Evolutionary conservation across 2,797 vertebrate genomes (phyloP).

Genomic region (Triplophysa yarkandensis): DNA sequence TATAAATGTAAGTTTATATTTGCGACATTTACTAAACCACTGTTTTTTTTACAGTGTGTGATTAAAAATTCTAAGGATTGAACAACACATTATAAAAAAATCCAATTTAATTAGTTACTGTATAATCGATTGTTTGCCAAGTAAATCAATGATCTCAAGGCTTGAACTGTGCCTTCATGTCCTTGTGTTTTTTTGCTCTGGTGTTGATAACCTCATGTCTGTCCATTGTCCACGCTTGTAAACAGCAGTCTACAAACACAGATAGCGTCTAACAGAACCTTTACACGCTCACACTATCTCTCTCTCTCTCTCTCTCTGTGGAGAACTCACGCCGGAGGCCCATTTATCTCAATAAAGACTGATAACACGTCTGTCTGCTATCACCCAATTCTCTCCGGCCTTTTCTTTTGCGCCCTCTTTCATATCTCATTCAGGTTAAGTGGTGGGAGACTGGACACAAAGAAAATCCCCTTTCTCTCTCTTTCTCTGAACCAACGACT

Average conservation of each 20-base stretch:
- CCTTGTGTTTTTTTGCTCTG: slow-evolving; percentile 11
- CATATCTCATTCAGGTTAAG: slow-evolving; percentile 45
- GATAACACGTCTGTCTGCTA: slow-evolving; percentile 60
- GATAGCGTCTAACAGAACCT: slow-evolving; percentile 45
- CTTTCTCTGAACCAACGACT: slow-evolving; percentile 27
- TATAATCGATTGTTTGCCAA: background rate
- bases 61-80: background rate
- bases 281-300: slow-evolving; percentile 17
- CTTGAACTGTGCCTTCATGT: slow-evolving; percentile 11
- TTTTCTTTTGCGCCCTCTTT: slow-evolving; percentile 18
- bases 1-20: no score
- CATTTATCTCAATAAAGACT: slow-evolving; percentile 80
- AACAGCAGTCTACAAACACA: slow-evolving; percentile 64
- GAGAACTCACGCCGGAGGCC: slow-evolving; percentile 72
- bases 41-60: no score
- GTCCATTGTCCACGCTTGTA: slow-evolving; percentile 66
- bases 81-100: background rate
- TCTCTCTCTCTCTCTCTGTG: slow-evolving; percentile 67
- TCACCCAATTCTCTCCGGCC: slow-evolving; percentile 29
- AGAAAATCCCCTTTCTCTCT: slow-evolving; percentile 20
- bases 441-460: slow-evolving; percentile 37
- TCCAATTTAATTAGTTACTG: no score
- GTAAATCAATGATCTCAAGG: background rate
- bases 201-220: slow-evolving; percentile 66
- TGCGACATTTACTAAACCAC: no score